Evolutionary conservation across 2,113 vertebrate genomes (phyloP), one percentile per base, ranked within the genome.

Genomic region (Coptodon bakossiorum): DNA sequence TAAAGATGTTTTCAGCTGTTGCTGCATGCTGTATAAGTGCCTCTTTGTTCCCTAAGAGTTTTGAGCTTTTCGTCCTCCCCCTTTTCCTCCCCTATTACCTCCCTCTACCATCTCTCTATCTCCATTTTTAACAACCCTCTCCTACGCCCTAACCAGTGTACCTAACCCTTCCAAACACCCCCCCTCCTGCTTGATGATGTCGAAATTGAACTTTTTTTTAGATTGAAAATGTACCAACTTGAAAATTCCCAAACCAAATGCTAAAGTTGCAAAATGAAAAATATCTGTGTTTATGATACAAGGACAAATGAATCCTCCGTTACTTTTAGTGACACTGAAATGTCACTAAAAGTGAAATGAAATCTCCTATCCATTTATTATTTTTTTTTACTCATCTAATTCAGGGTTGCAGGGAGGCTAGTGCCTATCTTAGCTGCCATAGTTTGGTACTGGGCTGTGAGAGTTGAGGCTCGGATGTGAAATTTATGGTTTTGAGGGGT

Each of bases 1-100:
- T 91, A 92, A 95, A 92, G 94, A 96, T 96, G 94, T 96, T 94
- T 94, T 96, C 95, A 97, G 96, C 96, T 97, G 96, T 96, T 93
- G 92, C 92, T 95, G 90, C 91, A 90, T 87, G 66, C 92, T 91
- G 86, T 89, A 96, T 96, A 94, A 96, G 92, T 95, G 89, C 36
- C 66, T 94, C 95, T 96, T 97, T 96, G 96, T 97, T 96, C 92
- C 48, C 83, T 80, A 45, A 90, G 91, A 92, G 78, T 85, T 89
- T 93, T 85, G 86, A 87, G 66, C 87, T 87, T 83, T 86, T 84
- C 57, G 87, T 27, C 63, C 83, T 76, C 29, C 79, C 73, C 81
- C 88, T 61, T 84, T 52, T 56, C 83, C 80, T 80, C 80, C 50
- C 52, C 31, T 11, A 29, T 85, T 29, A 40, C 84, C 85, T 61